Conservation (phyloP, 2,888 invertebrate genomes). For the Aspidiotus destructor region DNA sequence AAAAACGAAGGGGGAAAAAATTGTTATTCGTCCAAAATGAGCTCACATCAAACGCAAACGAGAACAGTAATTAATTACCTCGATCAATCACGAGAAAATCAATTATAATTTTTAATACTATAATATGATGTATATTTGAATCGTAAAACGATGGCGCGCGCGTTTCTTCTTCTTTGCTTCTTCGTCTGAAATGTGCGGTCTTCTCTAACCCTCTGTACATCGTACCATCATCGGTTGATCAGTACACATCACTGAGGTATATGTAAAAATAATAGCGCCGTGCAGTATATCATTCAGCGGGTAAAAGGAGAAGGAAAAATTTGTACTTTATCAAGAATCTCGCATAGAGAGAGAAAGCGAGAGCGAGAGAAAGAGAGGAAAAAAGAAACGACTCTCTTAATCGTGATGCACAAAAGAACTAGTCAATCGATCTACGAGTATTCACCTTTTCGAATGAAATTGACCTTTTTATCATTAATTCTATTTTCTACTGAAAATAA, state of each 20-base stretch:
- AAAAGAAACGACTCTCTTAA: slow-evolving; percentile 2
- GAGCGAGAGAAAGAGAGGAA: neutral
- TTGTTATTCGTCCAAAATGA: slow-evolving; percentile 11
- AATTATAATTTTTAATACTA: slow-evolving; percentile 31
- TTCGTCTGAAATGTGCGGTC: neutral
- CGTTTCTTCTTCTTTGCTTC: neutral
- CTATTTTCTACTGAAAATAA: slow-evolving; percentile 6
- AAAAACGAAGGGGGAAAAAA: too few relatives aligned
- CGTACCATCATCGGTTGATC: too few relatives aligned
- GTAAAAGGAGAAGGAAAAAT: too few relatives aligned
- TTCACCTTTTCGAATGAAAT: slow-evolving; percentile 31
- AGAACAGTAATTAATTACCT: slow-evolving; percentile 32
- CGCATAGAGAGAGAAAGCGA: neutral
- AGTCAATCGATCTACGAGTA: slow-evolving; percentile 15
- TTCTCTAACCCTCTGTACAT: too few relatives aligned
- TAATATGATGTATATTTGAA: slow-evolving; percentile 19
- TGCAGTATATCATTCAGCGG: too few relatives aligned
- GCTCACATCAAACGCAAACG: slow-evolving; percentile 30
- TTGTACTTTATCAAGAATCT: neutral
- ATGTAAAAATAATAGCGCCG: too few relatives aligned
- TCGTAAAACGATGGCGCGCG: slow-evolving; percentile 24
- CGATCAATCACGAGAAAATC: slow-evolving; percentile 33
- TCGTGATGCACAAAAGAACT: slow-evolving; percentile 2
- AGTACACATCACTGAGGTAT: too few relatives aligned
- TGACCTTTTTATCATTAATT: slow-evolving; percentile 33